These are phyloP conservation scores for Zosterops pallidus DNA, from an alignment of 2,113 vertebrate genomes.

Conservation along the genomic window DNA sequence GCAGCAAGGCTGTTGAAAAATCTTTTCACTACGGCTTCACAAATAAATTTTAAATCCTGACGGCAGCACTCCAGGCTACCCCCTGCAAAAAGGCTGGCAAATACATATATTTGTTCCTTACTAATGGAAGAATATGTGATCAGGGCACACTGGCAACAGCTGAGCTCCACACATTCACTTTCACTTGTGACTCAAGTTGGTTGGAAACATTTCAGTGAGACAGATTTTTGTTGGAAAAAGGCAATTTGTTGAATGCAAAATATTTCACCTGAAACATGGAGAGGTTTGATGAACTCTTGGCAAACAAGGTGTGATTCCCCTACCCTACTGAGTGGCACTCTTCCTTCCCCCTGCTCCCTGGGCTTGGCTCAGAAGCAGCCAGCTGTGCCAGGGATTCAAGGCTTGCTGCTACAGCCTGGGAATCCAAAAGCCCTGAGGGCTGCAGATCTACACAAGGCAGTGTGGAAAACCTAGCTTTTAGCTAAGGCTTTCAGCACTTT, in stretches of 20 bases:
- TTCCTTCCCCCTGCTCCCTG: neutral
- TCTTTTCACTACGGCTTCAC: neutral
- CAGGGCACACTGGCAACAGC: constrained; percentile 30
- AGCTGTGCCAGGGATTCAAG: neutral
- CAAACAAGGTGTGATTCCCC: neutral
- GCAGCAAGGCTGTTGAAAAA: neutral
- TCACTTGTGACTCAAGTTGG: neutral
- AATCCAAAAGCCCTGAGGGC: neutral
- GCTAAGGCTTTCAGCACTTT: neutral
- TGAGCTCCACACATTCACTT: neutral
- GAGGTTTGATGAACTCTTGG: constrained; percentile 12
- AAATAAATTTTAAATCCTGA: constrained; percentile 33
- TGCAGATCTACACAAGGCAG: neutral
- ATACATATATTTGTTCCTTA: constrained; percentile 33
- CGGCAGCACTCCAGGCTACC: neutral
- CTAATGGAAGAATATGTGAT: constrained; percentile 48
- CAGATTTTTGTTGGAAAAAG: constrained; percentile 45
- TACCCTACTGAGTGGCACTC: neutral
- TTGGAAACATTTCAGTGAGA: constrained; percentile 38
- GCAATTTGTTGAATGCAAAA: constrained; percentile 27
- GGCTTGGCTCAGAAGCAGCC: neutral
- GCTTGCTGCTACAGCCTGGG: neutral
- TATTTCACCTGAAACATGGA: constrained; percentile 54
- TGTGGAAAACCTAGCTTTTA: neutral
- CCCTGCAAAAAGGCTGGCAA: constrained; percentile 20